These are phyloP conservation scores for Lycodopsis pacificus DNA, from an alignment of 2,797 vertebrate species.

Conservation along the genomic window DNA sequence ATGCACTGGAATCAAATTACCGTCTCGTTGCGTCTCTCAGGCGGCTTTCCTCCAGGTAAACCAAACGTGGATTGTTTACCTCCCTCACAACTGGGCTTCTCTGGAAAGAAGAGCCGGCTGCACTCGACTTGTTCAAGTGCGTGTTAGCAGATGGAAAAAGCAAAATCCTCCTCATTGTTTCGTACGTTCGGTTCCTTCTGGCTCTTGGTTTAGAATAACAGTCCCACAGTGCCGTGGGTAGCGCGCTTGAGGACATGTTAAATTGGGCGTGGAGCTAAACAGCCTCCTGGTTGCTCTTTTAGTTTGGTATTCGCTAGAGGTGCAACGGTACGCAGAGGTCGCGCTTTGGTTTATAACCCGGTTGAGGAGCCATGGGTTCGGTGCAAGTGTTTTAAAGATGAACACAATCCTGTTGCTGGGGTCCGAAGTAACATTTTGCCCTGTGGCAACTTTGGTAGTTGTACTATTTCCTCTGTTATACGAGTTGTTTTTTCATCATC, in stretches of 20 bases:
- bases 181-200: conserved; percentile 5
- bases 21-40: conserved; percentile 53
- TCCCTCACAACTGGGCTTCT: conserved; percentile 18
- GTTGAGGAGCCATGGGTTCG: background rate
- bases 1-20: conserved; percentile 73
- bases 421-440: background rate
- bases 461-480: background rate
- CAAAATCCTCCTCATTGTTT: conserved; percentile 27
- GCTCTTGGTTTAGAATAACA: conserved; percentile 12
- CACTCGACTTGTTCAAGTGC: conserved; percentile 22
- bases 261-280: background rate
- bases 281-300: background rate
- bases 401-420: background rate
- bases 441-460: background rate
- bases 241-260: background rate
- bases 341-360: too few relatives aligned
- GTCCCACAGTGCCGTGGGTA: background rate
- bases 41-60: conserved; percentile 62
- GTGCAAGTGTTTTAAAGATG: background rate
- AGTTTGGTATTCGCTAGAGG: background rate
- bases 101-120: conserved; percentile 8
- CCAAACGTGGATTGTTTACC: conserved; percentile 42
- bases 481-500: background rate
- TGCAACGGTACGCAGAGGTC: background rate
- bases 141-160: conserved; percentile 34